Evolutionary conservation across 1,140 invertebrate genomes (phyloP), one percentile per base, ranked within the genome.

Genomic region (Aphelinus atriplicis): DNA sequence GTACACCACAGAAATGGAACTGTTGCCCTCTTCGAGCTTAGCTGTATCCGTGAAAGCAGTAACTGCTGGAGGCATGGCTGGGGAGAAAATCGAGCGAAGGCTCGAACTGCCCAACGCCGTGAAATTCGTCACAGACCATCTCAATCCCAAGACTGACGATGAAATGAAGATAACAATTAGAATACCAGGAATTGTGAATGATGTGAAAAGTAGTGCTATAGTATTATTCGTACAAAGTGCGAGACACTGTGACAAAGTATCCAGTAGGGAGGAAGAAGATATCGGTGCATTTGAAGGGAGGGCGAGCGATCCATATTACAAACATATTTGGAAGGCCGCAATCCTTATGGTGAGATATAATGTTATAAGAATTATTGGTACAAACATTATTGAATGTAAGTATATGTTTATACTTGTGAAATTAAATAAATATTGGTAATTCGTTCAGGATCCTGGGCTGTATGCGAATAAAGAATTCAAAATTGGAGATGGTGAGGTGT

Each of bases 181-280:
- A 26, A 80, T 84, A 57, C 83, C 83, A 1, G 1, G 9, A 42
- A 55, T 83, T 1, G 2, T 75, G 1, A 77, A 83, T 4, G 77
- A 79, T 3, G 78, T 81, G 1, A 70, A 43, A 26, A 42, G 68
- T 0, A 82, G 79, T 46, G 3, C 47, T 0, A 74, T 78, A 42
- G 47, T 80, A 3, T 64, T 83, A 0, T 42, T 82, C 0, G 69
- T 84, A 6, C 71, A 78, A 50, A 81, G 82, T 0, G 10, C 73
- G 1, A 50, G 66, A n/a, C 55, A 60, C 9, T 84, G 83, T 10
- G 10, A 78, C 2, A 48, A 77, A 56, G 26, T 47, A 56, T 26
- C 3, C 1, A 48, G 43, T 55, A n/a, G 79, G 1, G 73, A 50
- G 51, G 45, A 56, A 2, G 3, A 72, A 50, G 42, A n/a, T 50